Conservation (phyloP, 2,797 vertebrate genomes). For the Pseudochromis fuscus region DNA sequence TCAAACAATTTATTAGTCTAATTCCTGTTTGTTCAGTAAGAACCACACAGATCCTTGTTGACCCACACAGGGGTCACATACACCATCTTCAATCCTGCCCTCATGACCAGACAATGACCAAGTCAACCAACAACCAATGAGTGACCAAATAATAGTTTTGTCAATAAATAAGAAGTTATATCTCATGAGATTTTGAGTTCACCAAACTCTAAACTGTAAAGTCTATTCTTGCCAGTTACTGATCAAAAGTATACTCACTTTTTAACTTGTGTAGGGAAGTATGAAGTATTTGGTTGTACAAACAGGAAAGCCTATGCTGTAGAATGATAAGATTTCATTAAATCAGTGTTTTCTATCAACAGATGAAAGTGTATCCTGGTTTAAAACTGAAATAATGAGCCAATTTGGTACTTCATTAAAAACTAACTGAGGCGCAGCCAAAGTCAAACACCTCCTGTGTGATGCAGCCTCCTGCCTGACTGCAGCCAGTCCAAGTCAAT, state of each 20-base stretch:
- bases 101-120: neutral
- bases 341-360: conserved; percentile 16
- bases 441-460: conserved; percentile 17
- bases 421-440: conserved; percentile 20
- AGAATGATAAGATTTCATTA: conserved; percentile 13
- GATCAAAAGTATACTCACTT: neutral
- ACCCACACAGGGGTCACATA: neutral
- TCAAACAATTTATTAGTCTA: conserved; percentile 28
- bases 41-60: neutral
- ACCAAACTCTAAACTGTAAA: neutral
- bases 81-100: neutral
- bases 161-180: neutral
- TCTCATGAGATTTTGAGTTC: no score
- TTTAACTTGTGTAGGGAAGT: neutral
- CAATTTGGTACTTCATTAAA: conserved; percentile 41
- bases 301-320: neutral
- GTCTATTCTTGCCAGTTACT: neutral
- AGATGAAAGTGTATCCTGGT: neutral
- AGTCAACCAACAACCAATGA: neutral
- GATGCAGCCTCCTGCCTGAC: conserved; percentile 44
- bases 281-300: neutral
- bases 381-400: conserved; percentile 38
- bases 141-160: neutral
- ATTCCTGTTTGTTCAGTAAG: conserved; percentile 10
- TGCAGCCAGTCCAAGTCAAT: conserved; percentile 47